These are phyloP conservation scores for Carollia perspicillata DNA, from an alignment of 2,113 vertebrate genomes.

Conservation along the genomic window DNA sequence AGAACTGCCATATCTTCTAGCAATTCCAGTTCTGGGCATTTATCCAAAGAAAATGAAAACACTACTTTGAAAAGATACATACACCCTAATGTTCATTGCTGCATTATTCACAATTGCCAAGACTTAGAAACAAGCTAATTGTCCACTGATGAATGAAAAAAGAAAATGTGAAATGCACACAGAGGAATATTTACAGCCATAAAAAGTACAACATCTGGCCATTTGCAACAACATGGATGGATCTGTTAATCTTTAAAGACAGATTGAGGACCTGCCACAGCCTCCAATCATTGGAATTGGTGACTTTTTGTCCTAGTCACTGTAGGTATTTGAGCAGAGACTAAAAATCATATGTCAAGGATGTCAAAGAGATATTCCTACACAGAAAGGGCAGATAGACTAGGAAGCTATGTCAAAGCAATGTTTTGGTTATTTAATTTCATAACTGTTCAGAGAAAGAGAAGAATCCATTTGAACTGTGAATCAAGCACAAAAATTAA, in stretches of 20 bases:
- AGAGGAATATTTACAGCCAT: not conserved
- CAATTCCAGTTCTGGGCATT: not conserved
- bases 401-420: constrained; percentile 31
- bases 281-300: not conserved
- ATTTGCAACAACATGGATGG: not conserved
- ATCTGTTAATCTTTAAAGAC: not conserved
- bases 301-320: not conserved
- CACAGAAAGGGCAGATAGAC: not conserved
- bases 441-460: not conserved
- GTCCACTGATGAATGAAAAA: not conserved
- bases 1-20: not conserved
- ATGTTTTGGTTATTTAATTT: constrained; percentile 31
- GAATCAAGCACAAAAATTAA: not conserved
- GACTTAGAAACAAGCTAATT: not conserved
- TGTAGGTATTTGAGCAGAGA: not conserved
- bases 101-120: not conserved
- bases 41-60: not conserved
- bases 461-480: constrained; percentile 3
- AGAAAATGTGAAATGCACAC: not conserved
- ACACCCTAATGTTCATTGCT: not conserved
- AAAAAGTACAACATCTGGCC: not conserved
- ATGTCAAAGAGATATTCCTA: not conserved
- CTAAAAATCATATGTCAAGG: not conserved
- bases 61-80: not conserved
- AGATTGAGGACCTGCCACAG: not conserved